Evolutionary conservation across 2,888 invertebrate species (phyloP).

Genomic region (Drosophila bunnanda): DNA sequence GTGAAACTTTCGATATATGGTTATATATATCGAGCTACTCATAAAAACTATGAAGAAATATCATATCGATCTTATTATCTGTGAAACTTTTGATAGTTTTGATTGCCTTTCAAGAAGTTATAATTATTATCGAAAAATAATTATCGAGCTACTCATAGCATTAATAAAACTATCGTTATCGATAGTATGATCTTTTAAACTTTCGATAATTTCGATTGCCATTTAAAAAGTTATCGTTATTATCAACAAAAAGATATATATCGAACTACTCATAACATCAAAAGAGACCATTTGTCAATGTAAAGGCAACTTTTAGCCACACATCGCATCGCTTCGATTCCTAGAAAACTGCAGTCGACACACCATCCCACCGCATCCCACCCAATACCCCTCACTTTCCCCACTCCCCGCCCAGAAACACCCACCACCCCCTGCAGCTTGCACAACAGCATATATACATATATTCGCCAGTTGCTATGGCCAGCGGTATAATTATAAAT

Average conservation of each 20-base stretch:
- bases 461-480: slow-evolving; percentile 46
- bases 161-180: too few relatives aligned
- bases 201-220: neutral
- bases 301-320: slow-evolving; percentile 13
- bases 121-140: neutral
- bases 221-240: neutral
- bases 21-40: too few relatives aligned
- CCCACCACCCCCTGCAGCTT: slow-evolving; percentile 34
- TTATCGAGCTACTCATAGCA: neutral
- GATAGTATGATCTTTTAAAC: neutral
- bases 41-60: too few relatives aligned
- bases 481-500: slow-evolving; percentile 72
- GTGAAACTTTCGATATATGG: too few relatives aligned
- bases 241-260: neutral
- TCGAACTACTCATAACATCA: neutral
- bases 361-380: neutral
- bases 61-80: neutral
- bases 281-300: neutral
- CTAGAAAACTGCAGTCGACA: slow-evolving; percentile 49
- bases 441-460: slow-evolving; percentile 36
- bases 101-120: neutral
- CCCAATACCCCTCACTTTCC: neutral
- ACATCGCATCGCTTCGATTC: slow-evolving; percentile 39
- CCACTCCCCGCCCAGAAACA: slow-evolving; percentile 1
- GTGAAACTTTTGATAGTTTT: neutral